These are phyloP conservation scores for Parazoanthus darwini DNA, from an alignment of 92 coral and sea anemone genomes.

Conservation along the genomic window DNA sequence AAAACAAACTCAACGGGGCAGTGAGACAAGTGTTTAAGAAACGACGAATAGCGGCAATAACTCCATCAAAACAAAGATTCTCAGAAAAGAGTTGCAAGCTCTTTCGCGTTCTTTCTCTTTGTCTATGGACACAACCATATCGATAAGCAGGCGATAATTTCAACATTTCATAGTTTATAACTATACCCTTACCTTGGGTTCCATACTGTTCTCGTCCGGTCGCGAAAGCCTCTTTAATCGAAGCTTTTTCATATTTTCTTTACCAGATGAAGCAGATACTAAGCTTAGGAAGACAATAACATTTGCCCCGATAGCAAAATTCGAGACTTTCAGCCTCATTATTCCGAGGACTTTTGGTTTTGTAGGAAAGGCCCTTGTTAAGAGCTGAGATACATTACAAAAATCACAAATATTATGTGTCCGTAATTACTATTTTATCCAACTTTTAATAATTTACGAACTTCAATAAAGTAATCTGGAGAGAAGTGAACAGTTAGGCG, in stretches of 20 bases:
- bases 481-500: background rate
- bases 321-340: conserved; percentile 26
- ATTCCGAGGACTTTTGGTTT: background rate
- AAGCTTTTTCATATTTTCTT: conserved; percentile 15
- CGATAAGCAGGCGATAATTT: background rate
- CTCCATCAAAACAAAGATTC: background rate
- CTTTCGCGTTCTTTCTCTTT: too few species aligned
- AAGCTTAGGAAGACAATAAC: background rate
- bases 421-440: conserved; percentile 69
- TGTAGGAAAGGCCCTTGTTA: conserved; percentile 5
- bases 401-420: conserved; percentile 46
- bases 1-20: background rate
- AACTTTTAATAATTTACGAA: conserved; percentile 62
- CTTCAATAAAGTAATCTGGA: conserved; percentile 27
- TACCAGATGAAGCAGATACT: conserved; percentile 5
- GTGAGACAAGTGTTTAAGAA: background rate
- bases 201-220: background rate
- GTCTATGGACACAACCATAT: background rate
- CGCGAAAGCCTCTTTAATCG: conserved; percentile 19
- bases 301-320: conserved; percentile 32
- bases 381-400: conserved; percentile 16
- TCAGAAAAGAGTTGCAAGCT: background rate
- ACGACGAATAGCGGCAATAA: background rate
- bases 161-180: background rate
- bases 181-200: conserved; percentile 12